Evolutionary conservation across 2,888 invertebrate genomes (phyloP).

Genomic region (Lordiphosa fenestrarum): DNA sequence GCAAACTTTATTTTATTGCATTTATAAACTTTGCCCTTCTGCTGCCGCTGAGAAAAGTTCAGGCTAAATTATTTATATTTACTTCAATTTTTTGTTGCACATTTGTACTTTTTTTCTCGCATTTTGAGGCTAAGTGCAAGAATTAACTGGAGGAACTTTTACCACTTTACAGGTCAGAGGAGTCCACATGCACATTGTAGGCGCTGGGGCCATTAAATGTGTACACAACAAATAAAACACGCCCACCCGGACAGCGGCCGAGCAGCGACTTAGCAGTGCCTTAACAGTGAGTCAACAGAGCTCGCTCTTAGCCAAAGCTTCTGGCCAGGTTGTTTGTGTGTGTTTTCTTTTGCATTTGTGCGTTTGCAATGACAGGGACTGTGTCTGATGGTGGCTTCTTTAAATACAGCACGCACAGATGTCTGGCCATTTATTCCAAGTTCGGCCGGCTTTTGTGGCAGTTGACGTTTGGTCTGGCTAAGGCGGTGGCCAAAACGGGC

Average conservation of each 20-base stretch:
- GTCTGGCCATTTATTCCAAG: slow-evolving; percentile 71
- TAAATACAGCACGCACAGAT: slow-evolving; percentile 67
- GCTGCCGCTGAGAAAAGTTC: slow-evolving; percentile 54
- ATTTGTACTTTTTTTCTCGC: slow-evolving; percentile 14
- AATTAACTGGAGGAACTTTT: slow-evolving; percentile 44
- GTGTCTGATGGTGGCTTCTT: slow-evolving; percentile 39
- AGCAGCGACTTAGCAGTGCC: slow-evolving; percentile 28
- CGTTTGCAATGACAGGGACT: slow-evolving; percentile 52
- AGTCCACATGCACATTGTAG: slow-evolving; percentile 8
- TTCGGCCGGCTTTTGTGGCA: slow-evolving; percentile 70
- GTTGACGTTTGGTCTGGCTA: slow-evolving; percentile 36
- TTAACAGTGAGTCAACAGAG: slow-evolving; percentile 43
- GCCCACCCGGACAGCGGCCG: background rate
- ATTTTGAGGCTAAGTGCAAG: slow-evolving; percentile 37
- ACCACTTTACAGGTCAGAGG: slow-evolving; percentile 39
- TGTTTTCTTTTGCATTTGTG: slow-evolving; percentile 44
- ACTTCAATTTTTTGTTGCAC: slow-evolving; percentile 2
- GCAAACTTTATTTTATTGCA: slow-evolving; percentile 71
- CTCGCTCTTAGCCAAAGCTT: slow-evolving; percentile 61
- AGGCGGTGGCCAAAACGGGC: slow-evolving; percentile 3
- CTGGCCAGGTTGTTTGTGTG: slow-evolving; percentile 25
- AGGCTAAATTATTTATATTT: slow-evolving; percentile 46
- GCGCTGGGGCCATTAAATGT: slow-evolving; percentile 1
- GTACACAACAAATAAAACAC: slow-evolving; percentile 13
- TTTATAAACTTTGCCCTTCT: slow-evolving; percentile 71